Evolutionary conservation across 2,797 vertebrate genomes (phyloP), one percentile per base, ranked within the genome.

Genomic region (Chromis chromis): DNA sequence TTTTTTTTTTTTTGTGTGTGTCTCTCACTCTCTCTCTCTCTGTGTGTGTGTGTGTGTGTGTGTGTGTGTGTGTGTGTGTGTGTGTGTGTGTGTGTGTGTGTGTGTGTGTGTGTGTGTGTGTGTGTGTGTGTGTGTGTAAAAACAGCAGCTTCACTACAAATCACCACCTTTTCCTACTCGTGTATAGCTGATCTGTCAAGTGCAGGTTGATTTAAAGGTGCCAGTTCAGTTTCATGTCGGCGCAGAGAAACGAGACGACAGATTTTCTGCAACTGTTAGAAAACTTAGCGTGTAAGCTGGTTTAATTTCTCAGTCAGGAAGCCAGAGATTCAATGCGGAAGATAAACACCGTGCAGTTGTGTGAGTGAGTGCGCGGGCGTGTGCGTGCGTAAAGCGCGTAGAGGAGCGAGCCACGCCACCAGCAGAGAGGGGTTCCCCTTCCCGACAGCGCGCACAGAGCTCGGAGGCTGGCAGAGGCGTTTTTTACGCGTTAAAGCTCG

Each of bases 291-390:
- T 13, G 59, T 70, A 66, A 78, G 62, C 70, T 74, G 55, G 44
- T 88, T 62, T 71, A 24, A 58, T 13, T 52, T 70, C 68, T 71
- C 48, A 85, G 79, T 58, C 83, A 91, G 92, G 91, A 93, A 93
- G 90, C 70, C 67, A 75, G 67, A 44, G 39, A 63, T 19, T 13
- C 70, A 78, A 92, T 64, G 88, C 93, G 94, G 94, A 94, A 95
- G 92, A 91, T 89, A 72, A 82, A 61, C 50, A 1, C 2, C 12
- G 28, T 40, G 19, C 40, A 22, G 50, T 28, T 27, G 84, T 40
- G 40, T 31, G n/a, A 40, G 69, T 46, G 62, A n/a, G 84, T 54
- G 75, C 60, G 73, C 65, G 53, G 55, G 65, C 53, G 77, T 57
- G 79, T 52, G 66, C 6, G 78, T 36, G 72, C 48, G 66, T 49